Conservation (phyloP, 2,113 vertebrate species). For the Phrynocephalus versicolor region DNA sequence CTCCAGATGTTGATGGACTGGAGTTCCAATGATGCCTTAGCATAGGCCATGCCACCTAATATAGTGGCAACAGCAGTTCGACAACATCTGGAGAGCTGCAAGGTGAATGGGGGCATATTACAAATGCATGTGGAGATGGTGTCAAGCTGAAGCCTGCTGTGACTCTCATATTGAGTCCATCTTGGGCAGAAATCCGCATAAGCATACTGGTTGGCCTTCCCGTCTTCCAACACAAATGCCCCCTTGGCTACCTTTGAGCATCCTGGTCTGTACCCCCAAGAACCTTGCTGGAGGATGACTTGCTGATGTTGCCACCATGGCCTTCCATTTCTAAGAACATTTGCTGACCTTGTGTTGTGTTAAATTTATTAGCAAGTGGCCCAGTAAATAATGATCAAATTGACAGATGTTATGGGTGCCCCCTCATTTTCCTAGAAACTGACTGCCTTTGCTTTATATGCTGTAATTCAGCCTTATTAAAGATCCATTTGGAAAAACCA, state of each 20-base stretch:
- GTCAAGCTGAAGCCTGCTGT: background rate
- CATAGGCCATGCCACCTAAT: background rate
- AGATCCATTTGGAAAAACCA: constrained; percentile 57
- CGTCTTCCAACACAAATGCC: background rate
- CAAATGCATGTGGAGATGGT: background rate
- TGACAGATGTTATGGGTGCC: constrained; percentile 48
- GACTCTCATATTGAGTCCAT: background rate
- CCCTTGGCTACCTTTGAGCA: background rate
- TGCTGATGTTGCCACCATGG: too few species aligned
- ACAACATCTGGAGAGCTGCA: too few species aligned
- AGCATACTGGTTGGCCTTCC: background rate
- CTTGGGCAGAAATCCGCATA: too few species aligned
- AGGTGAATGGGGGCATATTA: background rate
- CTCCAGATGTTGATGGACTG: background rate
- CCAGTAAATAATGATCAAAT: constrained; percentile 40
- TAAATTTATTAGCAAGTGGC: background rate
- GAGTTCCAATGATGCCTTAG: background rate
- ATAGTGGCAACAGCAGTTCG: too few species aligned
- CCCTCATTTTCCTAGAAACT: constrained; percentile 52
- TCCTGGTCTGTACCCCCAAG: background rate
- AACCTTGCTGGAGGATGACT: background rate
- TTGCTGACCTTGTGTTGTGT: background rate
- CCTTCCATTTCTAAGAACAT: background rate
- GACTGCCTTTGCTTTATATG: constrained; percentile 48
- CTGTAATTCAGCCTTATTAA: constrained; percentile 43